Evolutionary conservation across 2,113 vertebrate genomes (phyloP), one percentile per base, ranked within the genome.

Genomic region (pig (Sus scrofa)): DNA sequence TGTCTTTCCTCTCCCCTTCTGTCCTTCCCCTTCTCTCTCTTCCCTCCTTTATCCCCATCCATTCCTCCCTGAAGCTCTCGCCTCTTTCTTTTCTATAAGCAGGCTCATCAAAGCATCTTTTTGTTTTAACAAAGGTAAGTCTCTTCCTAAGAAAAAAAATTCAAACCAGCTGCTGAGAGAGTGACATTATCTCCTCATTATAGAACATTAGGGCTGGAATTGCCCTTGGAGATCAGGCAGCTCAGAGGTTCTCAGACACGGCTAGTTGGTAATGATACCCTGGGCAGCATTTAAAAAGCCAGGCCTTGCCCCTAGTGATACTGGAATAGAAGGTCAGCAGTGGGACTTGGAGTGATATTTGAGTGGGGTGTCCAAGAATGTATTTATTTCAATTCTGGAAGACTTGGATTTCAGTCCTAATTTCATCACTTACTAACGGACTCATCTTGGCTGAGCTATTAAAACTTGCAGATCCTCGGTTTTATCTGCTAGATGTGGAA

Each of bases 51-150:
- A 8, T 86, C 14, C 24, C 13, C 81, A 7, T 56, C 32, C 6
- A 56, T 34, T 12, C 52, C 32, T 79, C 75, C n/a, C 18, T 26
- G 18, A 20, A 71, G 6, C 62, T 85, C 19, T 62, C 12, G 9
- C 13, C 27, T 89, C 19, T 75, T 50, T 9, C 62, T 92, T 27
- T 82, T 34, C 54, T 39, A 13, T 68, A 18, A 88, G 58, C 56
- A 52, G n/a, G 12, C 67, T 78, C 39, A 86, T 79, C 19, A 50
- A 67, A 86, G 30, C 13, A 52, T 83, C 13, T 34, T 95, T 82
- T 67, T 78, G 10, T 89, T 96, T 86, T 65, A 83, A 95, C 37
- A 95, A 89, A 83, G 62, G 18, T 54, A 95, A 39, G 19, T 86
- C 5, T 90, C 68, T 92, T 18, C 39, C 22, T 63, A 94, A 91